Percentiles rank a stretch among this genome's conserved stretches.
These are phyloP conservation scores for Pasiphila rectangulata DNA, from an alignment of 2,888 invertebrate species.

Conservation along the genomic window DNA sequence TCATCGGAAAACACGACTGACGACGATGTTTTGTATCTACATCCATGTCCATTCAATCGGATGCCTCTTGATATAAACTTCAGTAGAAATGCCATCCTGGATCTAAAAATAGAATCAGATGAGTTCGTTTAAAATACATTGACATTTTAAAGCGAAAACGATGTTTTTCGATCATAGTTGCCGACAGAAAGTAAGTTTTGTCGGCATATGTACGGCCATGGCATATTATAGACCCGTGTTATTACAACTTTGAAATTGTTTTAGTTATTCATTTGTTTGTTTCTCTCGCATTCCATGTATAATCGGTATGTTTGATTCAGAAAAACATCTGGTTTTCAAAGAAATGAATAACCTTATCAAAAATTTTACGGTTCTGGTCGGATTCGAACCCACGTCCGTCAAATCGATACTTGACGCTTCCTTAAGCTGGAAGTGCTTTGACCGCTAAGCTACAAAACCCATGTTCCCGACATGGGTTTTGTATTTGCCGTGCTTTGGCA, in stretches of 20 bases:
- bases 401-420: too few species aligned
- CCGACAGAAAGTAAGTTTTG: slow-evolving; percentile 31
- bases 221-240: slow-evolving; percentile 27
- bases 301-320: too few species aligned
- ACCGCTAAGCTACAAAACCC: too few species aligned
- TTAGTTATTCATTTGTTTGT: slow-evolving; percentile 11
- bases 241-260: slow-evolving; percentile 20
- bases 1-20: slow-evolving; percentile 78
- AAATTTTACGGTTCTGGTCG: too few species aligned
- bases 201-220: slow-evolving; percentile 18
- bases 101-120: slow-evolving; percentile 45
- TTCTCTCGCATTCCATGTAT: too few species aligned
- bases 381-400: too few species aligned
- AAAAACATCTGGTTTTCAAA: too few species aligned
- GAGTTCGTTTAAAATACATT: slow-evolving; percentile 36
- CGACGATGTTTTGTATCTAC: slow-evolving; percentile 42
- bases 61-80: slow-evolving; percentile 43
- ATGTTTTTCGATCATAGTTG: slow-evolving; percentile 14
- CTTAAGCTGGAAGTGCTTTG: too few species aligned
- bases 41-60: slow-evolving; percentile 36
- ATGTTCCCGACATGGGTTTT: too few species aligned
- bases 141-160: slow-evolving; percentile 22
- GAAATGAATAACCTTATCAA: too few species aligned
- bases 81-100: slow-evolving; percentile 55
- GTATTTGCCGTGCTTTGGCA: too few species aligned